Percentiles rank a stretch among this genome's conserved stretches.
Evolutionary conservation across 2,113 vertebrate species (phyloP).

Genomic region (Peromyscus leucopus): DNA sequence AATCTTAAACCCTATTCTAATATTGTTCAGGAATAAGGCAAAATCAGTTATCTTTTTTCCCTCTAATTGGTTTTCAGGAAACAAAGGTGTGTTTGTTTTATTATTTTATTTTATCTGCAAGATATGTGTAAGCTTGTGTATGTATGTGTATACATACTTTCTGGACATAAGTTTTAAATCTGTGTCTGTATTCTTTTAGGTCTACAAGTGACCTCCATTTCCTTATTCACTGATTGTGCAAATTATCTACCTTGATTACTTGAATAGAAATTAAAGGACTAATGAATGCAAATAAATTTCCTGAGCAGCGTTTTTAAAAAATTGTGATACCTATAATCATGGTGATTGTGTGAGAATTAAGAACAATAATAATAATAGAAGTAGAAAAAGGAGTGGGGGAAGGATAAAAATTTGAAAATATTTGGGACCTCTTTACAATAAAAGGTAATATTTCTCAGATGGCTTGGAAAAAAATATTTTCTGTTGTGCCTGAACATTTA

Average conservation of each 20-base stretch:
- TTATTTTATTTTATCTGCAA: not conserved
- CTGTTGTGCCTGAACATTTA: not conserved
- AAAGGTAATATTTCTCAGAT: not conserved
- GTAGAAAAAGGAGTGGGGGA: not conserved
- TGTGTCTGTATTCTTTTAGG: not conserved
- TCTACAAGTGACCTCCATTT: not conserved
- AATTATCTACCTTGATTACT: not conserved
- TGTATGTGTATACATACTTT: not conserved
- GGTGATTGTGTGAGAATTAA: not conserved
- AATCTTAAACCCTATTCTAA: not conserved
- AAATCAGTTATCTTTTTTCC: not conserved
- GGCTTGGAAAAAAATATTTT: not conserved
- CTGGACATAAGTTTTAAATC: not conserved
- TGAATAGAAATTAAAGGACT: not conserved
- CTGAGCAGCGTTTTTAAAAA: not conserved
- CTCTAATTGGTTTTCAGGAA: not conserved
- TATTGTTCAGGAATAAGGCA: not conserved
- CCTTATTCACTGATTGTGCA: not conserved
- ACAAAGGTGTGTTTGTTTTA: not conserved
- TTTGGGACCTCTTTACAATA: not conserved
- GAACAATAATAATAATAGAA: not conserved
- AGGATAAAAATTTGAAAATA: not conserved
- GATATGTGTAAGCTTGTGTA: not conserved
- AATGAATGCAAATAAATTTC: not conserved
- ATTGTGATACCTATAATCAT: not conserved